A percentile compares a stretch with the other conserved stretches of the same genome.
These are phyloP conservation scores for Hippotragus niger DNA, from an alignment of 2,113 vertebrate genomes.

Conservation along the genomic window DNA sequence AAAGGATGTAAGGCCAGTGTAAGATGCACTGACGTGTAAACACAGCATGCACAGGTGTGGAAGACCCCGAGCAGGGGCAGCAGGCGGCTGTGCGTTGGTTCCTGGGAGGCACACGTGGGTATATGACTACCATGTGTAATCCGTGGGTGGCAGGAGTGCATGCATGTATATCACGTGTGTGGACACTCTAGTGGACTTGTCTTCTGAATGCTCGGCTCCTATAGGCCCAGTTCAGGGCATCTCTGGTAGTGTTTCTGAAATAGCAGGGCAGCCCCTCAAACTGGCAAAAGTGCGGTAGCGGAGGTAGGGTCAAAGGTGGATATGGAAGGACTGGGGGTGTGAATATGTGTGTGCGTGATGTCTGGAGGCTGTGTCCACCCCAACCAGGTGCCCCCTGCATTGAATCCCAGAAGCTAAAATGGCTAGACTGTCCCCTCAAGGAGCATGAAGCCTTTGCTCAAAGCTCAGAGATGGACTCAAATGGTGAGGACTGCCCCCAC, in stretches of 20 bases:
- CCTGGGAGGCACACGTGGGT: not conserved
- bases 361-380: not conserved
- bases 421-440: not conserved
- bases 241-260: not conserved
- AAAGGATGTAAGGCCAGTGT: not conserved
- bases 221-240: not conserved
- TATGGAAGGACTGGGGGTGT: not conserved
- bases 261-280: not conserved
- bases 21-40: not conserved
- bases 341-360: too few relatives aligned
- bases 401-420: not conserved
- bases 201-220: not conserved
- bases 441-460: not conserved
- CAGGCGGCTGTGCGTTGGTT: fast-evolving
- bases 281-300: not conserved
- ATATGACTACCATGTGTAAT: not conserved
- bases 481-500: too few relatives aligned
- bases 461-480: not conserved
- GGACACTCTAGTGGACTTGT: not conserved
- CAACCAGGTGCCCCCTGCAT: not conserved
- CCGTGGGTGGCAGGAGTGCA: not conserved
- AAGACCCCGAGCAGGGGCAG: not conserved
- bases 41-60: too few relatives aligned
- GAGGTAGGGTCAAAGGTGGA: not conserved
- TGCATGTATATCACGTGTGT: not conserved